Conservation (phyloP, 2,113 vertebrate genomes). For the Chlorodrepanis virens region DNA sequence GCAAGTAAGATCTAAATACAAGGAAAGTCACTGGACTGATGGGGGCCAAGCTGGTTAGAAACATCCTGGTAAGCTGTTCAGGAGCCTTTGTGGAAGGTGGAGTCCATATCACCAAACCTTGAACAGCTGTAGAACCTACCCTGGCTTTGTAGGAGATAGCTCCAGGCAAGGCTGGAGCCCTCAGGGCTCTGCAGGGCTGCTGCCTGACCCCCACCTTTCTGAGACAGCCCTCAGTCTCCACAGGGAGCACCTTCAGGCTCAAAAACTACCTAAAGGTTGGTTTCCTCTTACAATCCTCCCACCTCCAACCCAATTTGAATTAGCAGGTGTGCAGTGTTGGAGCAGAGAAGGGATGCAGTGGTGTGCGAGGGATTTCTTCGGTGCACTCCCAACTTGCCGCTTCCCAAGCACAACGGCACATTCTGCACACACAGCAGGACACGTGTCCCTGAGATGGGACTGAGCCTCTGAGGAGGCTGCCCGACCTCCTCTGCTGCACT, state of each 20-base stretch:
- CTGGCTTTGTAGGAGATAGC: neutral
- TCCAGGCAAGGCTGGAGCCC: neutral
- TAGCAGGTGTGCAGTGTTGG: neutral
- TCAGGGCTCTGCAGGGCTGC: neutral
- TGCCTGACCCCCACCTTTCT: neutral
- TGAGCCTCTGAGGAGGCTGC: neutral
- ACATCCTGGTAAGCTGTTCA: neutral
- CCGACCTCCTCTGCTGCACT: neutral
- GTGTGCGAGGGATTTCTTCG: neutral
- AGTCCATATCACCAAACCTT: neutral
- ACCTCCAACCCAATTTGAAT: neutral
- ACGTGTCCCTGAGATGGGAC: neutral
- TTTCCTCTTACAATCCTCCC: neutral
- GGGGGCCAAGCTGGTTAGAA: neutral
- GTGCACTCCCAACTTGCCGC: fast-evolving
- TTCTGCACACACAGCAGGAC: neutral
- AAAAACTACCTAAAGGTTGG: neutral
- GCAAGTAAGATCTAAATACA: neutral
- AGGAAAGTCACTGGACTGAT: neutral
- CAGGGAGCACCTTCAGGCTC: neutral
- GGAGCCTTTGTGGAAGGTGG: neutral
- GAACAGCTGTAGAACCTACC: neutral
- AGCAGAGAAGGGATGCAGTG: neutral
- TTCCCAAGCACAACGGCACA: neutral
- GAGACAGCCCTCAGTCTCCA: neutral